These are phyloP conservation scores for Hipparchia semele DNA, from an alignment of 2,888 invertebrate genomes.

Conservation along the genomic window DNA sequence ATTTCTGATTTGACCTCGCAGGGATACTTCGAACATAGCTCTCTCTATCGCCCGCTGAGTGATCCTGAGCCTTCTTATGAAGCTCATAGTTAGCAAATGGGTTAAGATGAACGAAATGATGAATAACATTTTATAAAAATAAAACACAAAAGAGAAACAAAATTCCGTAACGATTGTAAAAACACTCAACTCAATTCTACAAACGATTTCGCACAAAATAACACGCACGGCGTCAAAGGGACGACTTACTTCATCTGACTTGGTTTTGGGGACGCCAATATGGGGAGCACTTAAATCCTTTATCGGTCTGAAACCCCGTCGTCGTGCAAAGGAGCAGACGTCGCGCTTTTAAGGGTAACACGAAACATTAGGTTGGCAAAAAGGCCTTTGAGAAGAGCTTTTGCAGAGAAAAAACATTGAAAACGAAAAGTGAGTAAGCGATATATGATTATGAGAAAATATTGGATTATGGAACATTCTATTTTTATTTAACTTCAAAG, in stretches of 20 bases:
- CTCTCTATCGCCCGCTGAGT: too few relatives aligned
- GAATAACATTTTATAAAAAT: background rate
- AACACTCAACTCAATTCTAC: slow-evolving; percentile 17
- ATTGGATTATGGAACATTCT: background rate
- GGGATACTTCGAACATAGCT: too few relatives aligned
- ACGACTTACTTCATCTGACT: slow-evolving; percentile 24
- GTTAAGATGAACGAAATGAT: too few relatives aligned
- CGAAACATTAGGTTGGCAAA: slow-evolving; percentile 19
- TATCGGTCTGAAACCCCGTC: slow-evolving; percentile 30
- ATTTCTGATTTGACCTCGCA: too few relatives aligned
- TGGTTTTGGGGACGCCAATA: slow-evolving; percentile 25
- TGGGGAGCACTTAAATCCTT: slow-evolving; percentile 32
- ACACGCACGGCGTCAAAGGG: slow-evolving; percentile 23
- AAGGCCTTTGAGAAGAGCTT: slow-evolving; percentile 19
- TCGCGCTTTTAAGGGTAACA: slow-evolving; percentile 25
- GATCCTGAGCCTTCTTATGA: too few relatives aligned
- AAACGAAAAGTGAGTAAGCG: slow-evolving; percentile 3
- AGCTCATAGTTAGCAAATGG: too few relatives aligned
- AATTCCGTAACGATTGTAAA: background rate
- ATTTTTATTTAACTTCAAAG: background rate
- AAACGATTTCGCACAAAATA: slow-evolving; percentile 32
- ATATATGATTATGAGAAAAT: slow-evolving; percentile 5
- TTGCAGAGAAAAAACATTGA: slow-evolving; percentile 12
- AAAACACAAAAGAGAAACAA: background rate
- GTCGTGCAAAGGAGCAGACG: slow-evolving; percentile 24